Evolutionary conservation across 2,888 invertebrate genomes (phyloP), one percentile per base, ranked within the genome.

Genomic region (Zygogramma bicolorata): DNA sequence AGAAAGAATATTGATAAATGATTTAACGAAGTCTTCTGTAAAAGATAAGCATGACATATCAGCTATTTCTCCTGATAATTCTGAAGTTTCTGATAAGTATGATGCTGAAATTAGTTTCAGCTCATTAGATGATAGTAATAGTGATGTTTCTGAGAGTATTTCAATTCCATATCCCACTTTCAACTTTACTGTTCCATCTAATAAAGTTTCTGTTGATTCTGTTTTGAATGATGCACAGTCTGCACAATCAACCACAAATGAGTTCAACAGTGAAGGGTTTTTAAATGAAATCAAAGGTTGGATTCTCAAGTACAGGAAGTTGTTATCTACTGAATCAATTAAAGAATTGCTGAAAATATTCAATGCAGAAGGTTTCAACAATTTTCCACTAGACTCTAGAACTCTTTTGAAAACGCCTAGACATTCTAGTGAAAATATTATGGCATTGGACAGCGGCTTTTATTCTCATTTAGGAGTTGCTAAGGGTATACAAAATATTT

Each of bases 1-100:
- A 46, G 53, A 63, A 63, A 63, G 63, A 63, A 46, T 65, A 65
- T 25, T 65, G 49, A 49, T 65, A 49, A 49, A 65, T 65, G 29
- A 65, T 65, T 27, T 65, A 29, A 65, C 4, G 31, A 65, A 65
- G 63, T 49, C 63, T 65, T 49, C 63, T 49, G 29, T 49, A 49
- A 57, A 57, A 57, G 57, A 46, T 49, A 27, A 49, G 27, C 49
- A 40, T 65, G 62, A 63, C 18, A 63, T 42, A 25, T 42, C 62
- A 63, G 10, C 42, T 42, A 42, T 22, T 63, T 63, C 62, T 63
- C 22, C 40, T 63, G 42, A 29, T 27, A 59, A 29, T 59, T 18
- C 62, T 25, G 62, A 63, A 42, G 42, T 63, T 42, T 25, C 42
- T 63, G 42, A 63, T 20, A 42, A 63, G 42, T 63, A 63, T 25